A percentile compares a stretch with the other conserved stretches of the same genome.
Conservation (phyloP, 2,888 invertebrate species). For the Tenthredo livida region DNA sequence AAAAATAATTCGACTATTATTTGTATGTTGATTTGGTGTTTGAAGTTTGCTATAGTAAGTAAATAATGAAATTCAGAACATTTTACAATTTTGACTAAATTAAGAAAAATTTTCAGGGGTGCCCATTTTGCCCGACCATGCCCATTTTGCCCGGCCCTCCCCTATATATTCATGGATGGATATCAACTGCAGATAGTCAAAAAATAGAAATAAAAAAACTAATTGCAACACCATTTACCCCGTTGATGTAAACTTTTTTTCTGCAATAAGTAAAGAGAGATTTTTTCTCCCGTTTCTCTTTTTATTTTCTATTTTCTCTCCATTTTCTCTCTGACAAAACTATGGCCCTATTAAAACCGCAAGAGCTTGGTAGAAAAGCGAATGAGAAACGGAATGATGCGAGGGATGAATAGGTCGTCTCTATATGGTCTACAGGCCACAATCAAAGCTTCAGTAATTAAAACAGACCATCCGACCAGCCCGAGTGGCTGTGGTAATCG, state of each 20-base stretch:
- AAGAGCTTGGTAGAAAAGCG: constrained; percentile 52
- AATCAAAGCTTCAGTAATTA: constrained; percentile 64
- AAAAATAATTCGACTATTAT: no score
- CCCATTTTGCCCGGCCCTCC: no score
- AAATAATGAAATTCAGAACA: no score
- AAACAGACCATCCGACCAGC: constrained; percentile 58
- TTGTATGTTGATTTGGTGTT: no score
- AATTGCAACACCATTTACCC: not conserved
- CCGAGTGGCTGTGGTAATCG: constrained; percentile 60
- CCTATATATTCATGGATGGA: not conserved
- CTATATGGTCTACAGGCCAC: constrained; percentile 56
- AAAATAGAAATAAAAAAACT: not conserved
- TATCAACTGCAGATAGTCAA: not conserved
- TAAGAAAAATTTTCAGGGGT: no score
- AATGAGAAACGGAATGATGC: constrained; percentile 25
- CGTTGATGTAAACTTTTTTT: not conserved
- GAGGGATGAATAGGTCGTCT: constrained; percentile 46
- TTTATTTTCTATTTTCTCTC: not conserved
- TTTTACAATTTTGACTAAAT: no score
- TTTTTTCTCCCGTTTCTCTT: not conserved
- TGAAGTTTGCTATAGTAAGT: no score
- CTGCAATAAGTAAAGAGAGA: not conserved
- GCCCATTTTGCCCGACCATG: no score
- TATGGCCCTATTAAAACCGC: not conserved
- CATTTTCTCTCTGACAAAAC: not conserved